Conservation (phyloP, 2,113 vertebrate genomes). For the Microtus oregoni region DNA sequence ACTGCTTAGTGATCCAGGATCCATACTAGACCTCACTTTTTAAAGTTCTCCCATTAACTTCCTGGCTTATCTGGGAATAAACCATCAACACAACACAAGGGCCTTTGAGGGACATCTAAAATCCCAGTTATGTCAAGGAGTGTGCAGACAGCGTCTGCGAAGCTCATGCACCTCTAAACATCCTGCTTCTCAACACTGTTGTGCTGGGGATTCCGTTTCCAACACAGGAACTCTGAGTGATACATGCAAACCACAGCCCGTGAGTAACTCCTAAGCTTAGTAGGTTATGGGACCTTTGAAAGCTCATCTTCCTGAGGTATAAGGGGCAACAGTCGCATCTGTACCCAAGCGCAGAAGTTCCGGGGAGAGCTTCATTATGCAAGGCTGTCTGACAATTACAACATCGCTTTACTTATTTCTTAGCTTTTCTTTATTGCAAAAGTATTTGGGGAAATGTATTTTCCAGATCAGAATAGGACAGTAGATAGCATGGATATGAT, state of each 20-base stretch:
- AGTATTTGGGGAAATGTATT: constrained; percentile 22
- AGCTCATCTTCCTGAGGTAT: neutral
- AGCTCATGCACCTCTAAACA: neutral
- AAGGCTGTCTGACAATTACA: neutral
- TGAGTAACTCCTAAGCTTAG: neutral
- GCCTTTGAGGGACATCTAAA: neutral
- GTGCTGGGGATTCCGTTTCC: neutral
- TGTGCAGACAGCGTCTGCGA: no score
- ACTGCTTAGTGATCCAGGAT: neutral
- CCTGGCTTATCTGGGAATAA: neutral
- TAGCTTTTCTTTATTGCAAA: constrained; percentile 45
- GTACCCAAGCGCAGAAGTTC: neutral
- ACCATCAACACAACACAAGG: neutral
- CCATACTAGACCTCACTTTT: neutral
- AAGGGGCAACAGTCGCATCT: neutral
- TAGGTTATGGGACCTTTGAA: neutral
- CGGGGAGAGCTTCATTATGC: neutral
- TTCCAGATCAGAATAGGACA: constrained; percentile 12
- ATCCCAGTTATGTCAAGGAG: neutral
- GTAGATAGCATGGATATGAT: neutral
- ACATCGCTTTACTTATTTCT: neutral
- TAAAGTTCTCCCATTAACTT: neutral
- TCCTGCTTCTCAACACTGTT: neutral
- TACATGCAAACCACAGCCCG: neutral
- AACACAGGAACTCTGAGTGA: neutral